Conservation (phyloP, 2,888 invertebrate genomes). For the Platycheirus rosarum region DNA sequence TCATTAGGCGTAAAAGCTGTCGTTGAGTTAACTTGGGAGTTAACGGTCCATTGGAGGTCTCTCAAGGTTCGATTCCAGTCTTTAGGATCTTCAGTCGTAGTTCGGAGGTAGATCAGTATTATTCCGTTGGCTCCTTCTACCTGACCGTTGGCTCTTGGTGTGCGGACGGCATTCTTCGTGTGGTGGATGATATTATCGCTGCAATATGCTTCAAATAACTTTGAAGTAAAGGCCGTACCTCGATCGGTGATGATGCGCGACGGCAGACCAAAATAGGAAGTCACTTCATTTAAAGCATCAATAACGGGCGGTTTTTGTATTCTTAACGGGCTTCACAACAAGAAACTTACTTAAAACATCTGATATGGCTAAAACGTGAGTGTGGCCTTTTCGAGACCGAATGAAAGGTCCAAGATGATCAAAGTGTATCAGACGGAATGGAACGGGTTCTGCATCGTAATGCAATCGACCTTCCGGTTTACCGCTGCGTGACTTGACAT, state of each 20-base stretch:
- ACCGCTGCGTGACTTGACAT: slow-evolving; percentile 13
- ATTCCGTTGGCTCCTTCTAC: no score
- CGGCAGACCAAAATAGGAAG: slow-evolving; percentile 73
- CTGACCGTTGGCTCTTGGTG: no score
- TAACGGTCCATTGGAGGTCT: no score
- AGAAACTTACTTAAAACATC: slow-evolving; percentile 44
- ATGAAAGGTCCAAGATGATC: slow-evolving; percentile 72
- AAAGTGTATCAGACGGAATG: slow-evolving; percentile 64
- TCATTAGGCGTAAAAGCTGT: no score
- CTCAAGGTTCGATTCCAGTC: no score
- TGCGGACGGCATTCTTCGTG: no score
- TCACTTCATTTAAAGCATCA: slow-evolving; percentile 42
- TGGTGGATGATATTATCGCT: slow-evolving; percentile 66
- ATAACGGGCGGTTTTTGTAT: slow-evolving; percentile 45
- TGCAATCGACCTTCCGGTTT: slow-evolving; percentile 18
- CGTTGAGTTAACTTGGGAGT: no score
- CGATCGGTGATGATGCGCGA: slow-evolving; percentile 75
- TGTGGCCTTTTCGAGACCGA: no score
- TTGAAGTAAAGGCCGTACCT: slow-evolving; percentile 76
- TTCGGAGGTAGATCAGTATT: no score
- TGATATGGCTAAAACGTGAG: background rate
- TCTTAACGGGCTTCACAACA: slow-evolving; percentile 47
- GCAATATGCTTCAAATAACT: slow-evolving; percentile 75
- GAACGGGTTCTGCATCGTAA: slow-evolving; percentile 53
- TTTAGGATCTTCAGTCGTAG: no score